Evolutionary conservation across 2,113 vertebrate genomes (phyloP).

Genomic region (Cheirogaleus medius): DNA sequence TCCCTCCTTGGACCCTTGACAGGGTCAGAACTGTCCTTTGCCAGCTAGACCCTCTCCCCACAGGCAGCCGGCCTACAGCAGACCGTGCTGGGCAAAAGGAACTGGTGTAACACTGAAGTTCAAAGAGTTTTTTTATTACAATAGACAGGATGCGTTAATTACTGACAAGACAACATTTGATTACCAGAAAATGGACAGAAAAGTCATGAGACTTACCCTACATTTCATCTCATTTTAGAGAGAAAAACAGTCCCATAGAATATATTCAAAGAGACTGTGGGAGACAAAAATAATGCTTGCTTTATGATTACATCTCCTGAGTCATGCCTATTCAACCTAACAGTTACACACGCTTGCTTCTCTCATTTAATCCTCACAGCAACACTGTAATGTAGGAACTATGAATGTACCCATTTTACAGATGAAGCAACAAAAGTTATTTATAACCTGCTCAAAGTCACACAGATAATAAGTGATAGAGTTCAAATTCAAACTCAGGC

Average conservation of each 20-base stretch:
- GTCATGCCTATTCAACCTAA: neutral
- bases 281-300: constrained; percentile 40
- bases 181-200: constrained; percentile 1
- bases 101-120: neutral
- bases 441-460: neutral
- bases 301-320: constrained; percentile 29
- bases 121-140: neutral
- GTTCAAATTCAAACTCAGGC: neutral
- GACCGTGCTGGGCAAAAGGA: neutral
- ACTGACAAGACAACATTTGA: neutral
- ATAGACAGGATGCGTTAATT: neutral
- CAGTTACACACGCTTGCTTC: neutral
- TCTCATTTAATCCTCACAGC: neutral
- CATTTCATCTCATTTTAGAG: neutral
- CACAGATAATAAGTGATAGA: neutral
- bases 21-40: neutral
- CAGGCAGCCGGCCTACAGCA: neutral
- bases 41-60: neutral
- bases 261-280: neutral
- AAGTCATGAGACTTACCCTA: neutral
- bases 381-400: neutral
- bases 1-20: neutral
- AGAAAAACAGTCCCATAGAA: neutral
- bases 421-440: neutral
- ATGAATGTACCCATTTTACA: constrained; percentile 6